Percentiles rank a stretch among this genome's conserved stretches.
phyloP scores from a whole-genome alignment of 2,113 vertebrate genomes.

The Anoplopoma fimbria region DNA sequence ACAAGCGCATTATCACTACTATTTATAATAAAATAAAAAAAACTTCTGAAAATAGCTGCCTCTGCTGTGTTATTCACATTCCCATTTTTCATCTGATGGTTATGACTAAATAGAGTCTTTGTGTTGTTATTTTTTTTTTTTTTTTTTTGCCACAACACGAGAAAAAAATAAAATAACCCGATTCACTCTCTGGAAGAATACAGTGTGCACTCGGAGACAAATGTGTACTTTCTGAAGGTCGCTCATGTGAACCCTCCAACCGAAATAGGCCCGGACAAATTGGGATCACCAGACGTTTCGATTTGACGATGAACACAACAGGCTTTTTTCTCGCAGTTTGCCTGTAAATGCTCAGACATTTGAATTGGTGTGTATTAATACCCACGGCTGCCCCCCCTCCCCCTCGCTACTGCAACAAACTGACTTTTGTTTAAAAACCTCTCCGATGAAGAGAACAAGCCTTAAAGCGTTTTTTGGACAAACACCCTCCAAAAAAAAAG shows the following conservation, averaged over 20 bases:
- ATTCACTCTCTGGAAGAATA: constrained; percentile 37
- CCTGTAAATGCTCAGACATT: constrained; percentile 58
- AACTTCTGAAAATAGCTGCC: constrained; percentile 52
- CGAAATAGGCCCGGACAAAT: constrained; percentile 68
- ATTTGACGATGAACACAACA: constrained; percentile 72
- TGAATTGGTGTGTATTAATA: constrained; percentile 74
- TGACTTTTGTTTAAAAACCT: constrained; percentile 79
- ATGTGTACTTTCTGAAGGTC: constrained; percentile 68
- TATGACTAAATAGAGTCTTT: constrained; percentile 62
- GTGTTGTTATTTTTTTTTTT: constrained; percentile 22
- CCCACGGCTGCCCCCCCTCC: constrained; percentile 33
- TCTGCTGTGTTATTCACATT: constrained; percentile 13
- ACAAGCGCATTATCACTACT: constrained; percentile 95
- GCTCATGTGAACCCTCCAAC: constrained; percentile 68
- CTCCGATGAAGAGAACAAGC: constrained; percentile 69
- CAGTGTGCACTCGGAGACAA: constrained; percentile 58
- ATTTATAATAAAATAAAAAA: constrained; percentile 95
- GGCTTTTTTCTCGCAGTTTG: constrained; percentile 66
- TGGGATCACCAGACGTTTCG: constrained; percentile 66
- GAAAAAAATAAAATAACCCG: constrained; percentile 26
- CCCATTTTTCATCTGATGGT: background rate
- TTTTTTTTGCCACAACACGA: constrained; percentile 34
- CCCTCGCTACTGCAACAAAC: constrained; percentile 75
- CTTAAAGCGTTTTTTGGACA: constrained; percentile 78
- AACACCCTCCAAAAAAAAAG: constrained; percentile 58